Evolutionary conservation across 2,113 vertebrate genomes (phyloP).

Genomic region (Chaetorhynchus papuensis): DNA sequence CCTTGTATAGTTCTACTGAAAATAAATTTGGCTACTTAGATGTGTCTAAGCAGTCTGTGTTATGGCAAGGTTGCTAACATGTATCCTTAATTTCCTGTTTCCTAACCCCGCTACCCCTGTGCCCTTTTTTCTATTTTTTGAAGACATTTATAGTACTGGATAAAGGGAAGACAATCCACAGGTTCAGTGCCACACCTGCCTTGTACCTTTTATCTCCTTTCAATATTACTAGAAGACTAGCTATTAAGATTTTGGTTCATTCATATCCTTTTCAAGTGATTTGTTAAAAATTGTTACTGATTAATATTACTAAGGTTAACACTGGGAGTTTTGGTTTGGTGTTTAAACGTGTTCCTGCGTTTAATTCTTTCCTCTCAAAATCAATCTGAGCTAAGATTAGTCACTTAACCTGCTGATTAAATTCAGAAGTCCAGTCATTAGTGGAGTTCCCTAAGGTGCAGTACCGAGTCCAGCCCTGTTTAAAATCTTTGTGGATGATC

Average conservation of each 20-base stretch:
- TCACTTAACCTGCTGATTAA: neutral
- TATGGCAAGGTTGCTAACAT: neutral
- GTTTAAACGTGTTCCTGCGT: neutral
- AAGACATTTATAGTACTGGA: slow-evolving; percentile 98
- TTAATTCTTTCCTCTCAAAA: neutral
- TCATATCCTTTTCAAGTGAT: slow-evolving; percentile 91
- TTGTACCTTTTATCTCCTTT: slow-evolving; percentile 93
- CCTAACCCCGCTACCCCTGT: rapidly evolving
- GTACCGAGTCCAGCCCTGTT: neutral
- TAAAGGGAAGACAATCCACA: slow-evolving; percentile 88
- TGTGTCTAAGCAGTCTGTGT: neutral
- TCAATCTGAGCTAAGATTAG: neutral
- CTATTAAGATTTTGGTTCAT: slow-evolving; percentile 94
- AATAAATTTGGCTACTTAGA: neutral
- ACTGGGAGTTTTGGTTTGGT: neutral
- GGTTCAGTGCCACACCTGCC: slow-evolving; percentile 92
- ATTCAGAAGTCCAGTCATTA: neutral
- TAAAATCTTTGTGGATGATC: neutral
- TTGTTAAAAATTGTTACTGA: neutral
- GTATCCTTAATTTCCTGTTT: neutral
- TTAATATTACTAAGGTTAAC: neutral
- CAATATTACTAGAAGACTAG: slow-evolving; percentile 87
- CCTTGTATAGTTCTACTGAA: neutral
- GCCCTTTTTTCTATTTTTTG: neutral
- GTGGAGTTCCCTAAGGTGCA: neutral